These are phyloP conservation scores for Alectoris magna DNA, from an alignment of 2,797 vertebrate species.

Conservation along the genomic window DNA sequence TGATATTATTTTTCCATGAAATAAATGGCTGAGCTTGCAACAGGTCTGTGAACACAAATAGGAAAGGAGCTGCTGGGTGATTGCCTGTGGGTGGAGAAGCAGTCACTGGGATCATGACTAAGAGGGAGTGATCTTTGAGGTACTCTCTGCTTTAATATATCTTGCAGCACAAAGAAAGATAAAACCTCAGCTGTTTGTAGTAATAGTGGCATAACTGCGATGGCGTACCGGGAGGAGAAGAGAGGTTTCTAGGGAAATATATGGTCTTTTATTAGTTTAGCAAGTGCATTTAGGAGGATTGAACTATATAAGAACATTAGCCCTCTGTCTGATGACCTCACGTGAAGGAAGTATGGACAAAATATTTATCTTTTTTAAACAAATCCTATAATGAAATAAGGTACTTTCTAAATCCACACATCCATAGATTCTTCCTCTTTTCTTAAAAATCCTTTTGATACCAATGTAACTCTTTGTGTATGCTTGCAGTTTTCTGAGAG, in stretches of 20 bases:
- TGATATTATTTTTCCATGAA: constrained; percentile 36
- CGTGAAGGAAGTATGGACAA: neutral
- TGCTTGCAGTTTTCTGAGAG: neutral
- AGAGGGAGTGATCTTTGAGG: neutral
- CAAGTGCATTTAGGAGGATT: neutral
- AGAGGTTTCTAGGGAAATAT: neutral
- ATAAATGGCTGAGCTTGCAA: constrained; percentile 11
- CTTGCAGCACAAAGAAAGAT: neutral
- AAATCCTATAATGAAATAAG: neutral
- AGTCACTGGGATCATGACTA: neutral
- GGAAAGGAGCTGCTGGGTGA: constrained; percentile 7
- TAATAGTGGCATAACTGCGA: neutral
- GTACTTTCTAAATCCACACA: neutral
- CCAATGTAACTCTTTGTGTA: neutral
- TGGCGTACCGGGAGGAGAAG: neutral
- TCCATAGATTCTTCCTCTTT: neutral
- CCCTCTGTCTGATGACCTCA: neutral
- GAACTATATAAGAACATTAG: neutral
- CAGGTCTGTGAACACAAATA: constrained; percentile 4
- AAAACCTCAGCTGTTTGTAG: neutral
- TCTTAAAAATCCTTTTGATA: neutral
- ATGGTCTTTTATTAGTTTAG: neutral
- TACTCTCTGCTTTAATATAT: neutral
- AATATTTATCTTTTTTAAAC: neutral
- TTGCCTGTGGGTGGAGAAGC: constrained; percentile 9